phyloP scores from a whole-genome alignment of 2,113 vertebrate species.

The Fulmarus glacialis region DNA sequence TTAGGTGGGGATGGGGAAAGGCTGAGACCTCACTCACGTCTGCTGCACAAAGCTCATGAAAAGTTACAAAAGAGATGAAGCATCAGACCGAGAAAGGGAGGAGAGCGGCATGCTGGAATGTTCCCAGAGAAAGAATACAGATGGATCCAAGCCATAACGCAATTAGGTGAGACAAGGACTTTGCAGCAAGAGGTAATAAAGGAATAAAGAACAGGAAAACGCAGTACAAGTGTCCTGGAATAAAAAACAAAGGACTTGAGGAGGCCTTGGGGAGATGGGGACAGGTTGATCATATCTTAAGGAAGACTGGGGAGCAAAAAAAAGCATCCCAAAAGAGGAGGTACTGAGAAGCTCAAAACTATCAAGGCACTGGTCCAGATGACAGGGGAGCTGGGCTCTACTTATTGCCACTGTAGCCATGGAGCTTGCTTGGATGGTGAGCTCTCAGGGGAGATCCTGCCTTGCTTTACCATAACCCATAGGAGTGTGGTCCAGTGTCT shows the following conservation, averaged over 20 bases:
- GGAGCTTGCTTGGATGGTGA: not conserved
- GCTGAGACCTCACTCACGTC: not conserved
- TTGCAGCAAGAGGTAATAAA: slow-evolving; percentile 40
- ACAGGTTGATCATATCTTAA: not conserved
- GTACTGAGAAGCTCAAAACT: not conserved
- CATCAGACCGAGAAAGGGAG: not conserved
- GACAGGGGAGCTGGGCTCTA: not conserved
- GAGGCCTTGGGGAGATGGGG: not conserved
- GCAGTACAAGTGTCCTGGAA: not conserved
- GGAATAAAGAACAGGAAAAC: slow-evolving; percentile 6
- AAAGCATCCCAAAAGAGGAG: not conserved
- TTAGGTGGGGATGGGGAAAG: not conserved
- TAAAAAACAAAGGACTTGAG: not conserved
- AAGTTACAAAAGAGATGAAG: not conserved
- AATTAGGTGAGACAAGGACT: slow-evolving; percentile 51
- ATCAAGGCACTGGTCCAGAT: not conserved
- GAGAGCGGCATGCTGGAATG: not conserved
- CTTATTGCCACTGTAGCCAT: not conserved
- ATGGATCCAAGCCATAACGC: slow-evolving; percentile 16
- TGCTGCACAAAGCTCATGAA: not conserved
- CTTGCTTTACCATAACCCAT: not conserved
- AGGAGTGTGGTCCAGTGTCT: not conserved
- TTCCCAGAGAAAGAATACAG: slow-evolving; percentile 22
- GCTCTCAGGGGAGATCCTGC: not conserved
- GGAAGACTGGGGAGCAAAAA: not conserved